A percentile compares a stretch with the other conserved stretches of the same genome.
phyloP scores from a whole-genome alignment of 2,888 invertebrate species.

The Idaea dimidiata region DNA sequence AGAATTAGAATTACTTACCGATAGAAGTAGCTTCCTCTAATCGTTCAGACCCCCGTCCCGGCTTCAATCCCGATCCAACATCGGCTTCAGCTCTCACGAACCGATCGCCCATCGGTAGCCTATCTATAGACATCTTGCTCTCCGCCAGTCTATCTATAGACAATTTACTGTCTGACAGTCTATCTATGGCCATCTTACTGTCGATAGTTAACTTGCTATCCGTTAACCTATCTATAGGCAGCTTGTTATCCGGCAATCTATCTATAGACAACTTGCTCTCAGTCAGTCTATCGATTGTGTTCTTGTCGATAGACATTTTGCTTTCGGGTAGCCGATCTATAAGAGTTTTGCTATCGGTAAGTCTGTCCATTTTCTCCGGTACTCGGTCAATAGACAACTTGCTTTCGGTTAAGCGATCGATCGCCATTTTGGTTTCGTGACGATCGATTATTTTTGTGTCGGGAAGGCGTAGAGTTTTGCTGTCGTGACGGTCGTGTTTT shows the following conservation, averaged over 20 bases:
- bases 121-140: conserved; percentile 36
- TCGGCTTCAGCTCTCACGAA: conserved; percentile 70
- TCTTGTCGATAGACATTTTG: conserved; percentile 32
- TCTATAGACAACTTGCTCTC: conserved; percentile 46
- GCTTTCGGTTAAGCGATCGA: conserved; percentile 31
- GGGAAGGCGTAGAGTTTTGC: conserved; percentile 4
- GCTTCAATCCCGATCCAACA: conserved; percentile 62
- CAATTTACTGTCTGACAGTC: conserved; percentile 22
- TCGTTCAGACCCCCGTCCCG: conserved; percentile 57
- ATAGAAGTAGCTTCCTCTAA: conserved; percentile 60
- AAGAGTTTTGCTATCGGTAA: conserved; percentile 24
- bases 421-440: conserved; percentile 20
- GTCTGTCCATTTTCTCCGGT: conserved; percentile 5
- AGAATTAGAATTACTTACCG: conserved; percentile 41
- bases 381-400: conserved; percentile 31
- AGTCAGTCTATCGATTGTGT: conserved; percentile 39
- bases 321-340: conserved; percentile 33
- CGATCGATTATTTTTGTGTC: conserved; percentile 9
- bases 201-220: conserved; percentile 30
- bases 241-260: conserved; percentile 41
- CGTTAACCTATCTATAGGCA: conserved; percentile 32
- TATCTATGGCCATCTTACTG: conserved; percentile 24
- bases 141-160: conserved; percentile 29
- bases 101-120: conserved; percentile 36
- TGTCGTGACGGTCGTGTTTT: conserved; percentile 15